phyloP scores from a whole-genome alignment of 2,113 vertebrate genomes.

The Pantherophis guttatus region DNA sequence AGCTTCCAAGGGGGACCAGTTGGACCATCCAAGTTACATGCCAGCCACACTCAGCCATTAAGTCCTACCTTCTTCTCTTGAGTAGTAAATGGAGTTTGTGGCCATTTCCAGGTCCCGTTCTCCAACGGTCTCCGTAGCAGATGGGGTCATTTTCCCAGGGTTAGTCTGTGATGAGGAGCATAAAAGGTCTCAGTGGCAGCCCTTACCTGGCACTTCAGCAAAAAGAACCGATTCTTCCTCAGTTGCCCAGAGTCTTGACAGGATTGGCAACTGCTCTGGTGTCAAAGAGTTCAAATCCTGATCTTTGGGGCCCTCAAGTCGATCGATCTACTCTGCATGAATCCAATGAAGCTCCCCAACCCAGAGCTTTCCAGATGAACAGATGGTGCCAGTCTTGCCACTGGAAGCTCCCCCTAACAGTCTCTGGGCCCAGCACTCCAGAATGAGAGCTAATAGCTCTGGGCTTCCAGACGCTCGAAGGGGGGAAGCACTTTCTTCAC shows the following conservation, averaged over 20 bases:
- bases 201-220: background rate
- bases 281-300: background rate
- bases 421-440: background rate
- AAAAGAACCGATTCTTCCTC: background rate
- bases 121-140: background rate
- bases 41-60: no score
- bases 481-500: background rate
- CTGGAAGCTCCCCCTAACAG: background rate
- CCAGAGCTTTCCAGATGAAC: background rate
- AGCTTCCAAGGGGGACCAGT: background rate
- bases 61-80: slow-evolving; percentile 84
- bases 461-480: background rate
- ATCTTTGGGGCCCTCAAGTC: background rate
- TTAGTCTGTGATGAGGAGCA: slow-evolving; percentile 50
- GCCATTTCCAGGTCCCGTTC: slow-evolving; percentile 83
- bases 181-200: background rate
- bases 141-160: slow-evolving; percentile 25
- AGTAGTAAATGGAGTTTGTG: slow-evolving; percentile 91
- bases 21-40: no score
- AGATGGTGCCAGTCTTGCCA: background rate
- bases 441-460: background rate
- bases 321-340: background rate
- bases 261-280: background rate
- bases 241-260: background rate
- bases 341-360: background rate